Conservation (phyloP, 2,113 vertebrate genomes). For the Tylochromis polylepis region DNA sequence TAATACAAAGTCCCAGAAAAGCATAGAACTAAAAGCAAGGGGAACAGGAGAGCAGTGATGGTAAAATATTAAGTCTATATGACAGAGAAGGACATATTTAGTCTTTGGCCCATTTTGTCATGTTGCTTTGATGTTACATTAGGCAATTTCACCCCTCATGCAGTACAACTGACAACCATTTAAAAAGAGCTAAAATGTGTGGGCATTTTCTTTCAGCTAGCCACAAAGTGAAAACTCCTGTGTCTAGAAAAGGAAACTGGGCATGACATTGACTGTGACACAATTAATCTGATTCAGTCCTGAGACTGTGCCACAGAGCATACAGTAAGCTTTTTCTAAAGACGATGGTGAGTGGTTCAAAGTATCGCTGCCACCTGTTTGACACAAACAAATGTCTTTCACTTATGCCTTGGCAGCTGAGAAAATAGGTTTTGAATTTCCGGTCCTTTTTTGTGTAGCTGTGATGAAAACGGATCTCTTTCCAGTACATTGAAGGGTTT, state of each 20-base stretch:
- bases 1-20: neutral
- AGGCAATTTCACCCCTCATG: neutral
- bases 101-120: neutral
- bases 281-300: slow-evolving; percentile 22
- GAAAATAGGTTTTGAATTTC: neutral
- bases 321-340: neutral
- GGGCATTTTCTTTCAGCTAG: slow-evolving; percentile 1
- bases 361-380: neutral
- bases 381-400: slow-evolving; percentile 27
- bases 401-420: neutral
- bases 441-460: neutral
- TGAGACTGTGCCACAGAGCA: neutral
- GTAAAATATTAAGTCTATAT: neutral
- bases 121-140: neutral
- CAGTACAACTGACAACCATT: neutral
- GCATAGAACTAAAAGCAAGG: neutral
- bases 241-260: slow-evolving; percentile 16
- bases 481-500: neutral
- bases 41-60: neutral
- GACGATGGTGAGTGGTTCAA: neutral
- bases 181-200: neutral
- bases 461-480: neutral
- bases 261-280: slow-evolving; percentile 31
- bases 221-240: slow-evolving; percentile 11
- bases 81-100: neutral